A percentile compares a stretch with the other conserved stretches of the same genome.
Conservation (phyloP, 2,797 vertebrate species). For the Telmatherina bonti region DNA sequence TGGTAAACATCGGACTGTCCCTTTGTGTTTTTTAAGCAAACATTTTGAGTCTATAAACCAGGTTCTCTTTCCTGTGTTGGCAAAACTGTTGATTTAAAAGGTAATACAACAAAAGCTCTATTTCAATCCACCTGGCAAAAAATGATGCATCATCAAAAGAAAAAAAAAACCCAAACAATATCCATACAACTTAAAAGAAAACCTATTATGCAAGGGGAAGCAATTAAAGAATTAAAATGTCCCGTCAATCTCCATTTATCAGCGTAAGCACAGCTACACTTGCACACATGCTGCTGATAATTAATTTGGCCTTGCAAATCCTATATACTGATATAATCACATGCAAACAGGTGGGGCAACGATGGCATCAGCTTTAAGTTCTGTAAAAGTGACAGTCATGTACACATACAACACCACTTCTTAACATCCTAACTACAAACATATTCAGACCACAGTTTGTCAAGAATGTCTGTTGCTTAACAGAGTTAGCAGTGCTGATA, state of each 20-base stretch:
- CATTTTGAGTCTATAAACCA: constrained; percentile 45
- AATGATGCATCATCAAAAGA: too few relatives aligned
- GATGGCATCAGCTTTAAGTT: constrained; percentile 32
- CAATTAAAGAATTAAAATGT: constrained; percentile 45
- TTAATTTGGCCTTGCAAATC: constrained; percentile 71
- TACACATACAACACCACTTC: constrained; percentile 58
- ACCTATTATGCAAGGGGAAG: constrained; percentile 42
- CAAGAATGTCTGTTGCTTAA: constrained; percentile 35
- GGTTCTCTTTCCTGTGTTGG: constrained; percentile 42
- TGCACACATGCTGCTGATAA: constrained; percentile 73
- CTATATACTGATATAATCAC: constrained; percentile 70
- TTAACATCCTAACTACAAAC: constrained; percentile 58
- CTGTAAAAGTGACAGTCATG: constrained; percentile 54
- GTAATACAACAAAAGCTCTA: constrained; percentile 30
- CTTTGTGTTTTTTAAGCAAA: constrained; percentile 39
- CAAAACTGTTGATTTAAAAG: constrained; percentile 49
- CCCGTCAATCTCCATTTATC: constrained; percentile 49
- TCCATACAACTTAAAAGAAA: constrained; percentile 51
- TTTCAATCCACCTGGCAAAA: constrained; percentile 37
- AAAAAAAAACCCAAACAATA: constrained; percentile 41
- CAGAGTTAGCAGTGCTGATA: constrained; percentile 37
- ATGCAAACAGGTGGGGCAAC: constrained; percentile 74
- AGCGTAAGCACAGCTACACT: constrained; percentile 65
- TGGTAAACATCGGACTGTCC: constrained; percentile 76
- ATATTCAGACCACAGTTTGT: constrained; percentile 52